Conservation (phyloP, 2,888 invertebrate species). For the Nomada goodeniana region DNA sequence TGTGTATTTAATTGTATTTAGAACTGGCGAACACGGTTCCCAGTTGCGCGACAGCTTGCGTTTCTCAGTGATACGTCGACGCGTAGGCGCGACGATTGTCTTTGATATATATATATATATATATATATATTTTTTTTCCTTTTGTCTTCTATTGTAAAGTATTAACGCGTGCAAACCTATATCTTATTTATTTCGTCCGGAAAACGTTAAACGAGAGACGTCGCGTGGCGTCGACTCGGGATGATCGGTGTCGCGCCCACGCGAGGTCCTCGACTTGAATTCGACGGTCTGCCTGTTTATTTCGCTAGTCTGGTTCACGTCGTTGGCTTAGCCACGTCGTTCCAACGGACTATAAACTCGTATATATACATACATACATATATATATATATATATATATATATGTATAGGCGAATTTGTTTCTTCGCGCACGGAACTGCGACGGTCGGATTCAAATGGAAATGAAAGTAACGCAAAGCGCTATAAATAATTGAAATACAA, state of each 20-base stretch:
- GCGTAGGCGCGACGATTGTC: background rate
- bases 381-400: too few relatives aligned
- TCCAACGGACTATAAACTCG: background rate
- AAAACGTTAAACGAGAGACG: constrained; percentile 29
- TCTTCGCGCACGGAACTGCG: constrained; percentile 5
- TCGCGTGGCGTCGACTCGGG: constrained; percentile 33
- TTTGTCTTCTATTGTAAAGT: constrained; percentile 63
- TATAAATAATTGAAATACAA: constrained; percentile 60
- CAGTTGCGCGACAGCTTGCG: constrained; percentile 26
- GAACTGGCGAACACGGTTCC: constrained; percentile 11
- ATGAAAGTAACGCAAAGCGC: constrained; percentile 60
- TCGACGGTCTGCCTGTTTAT: constrained; percentile 52
- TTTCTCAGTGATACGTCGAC: constrained; percentile 24
- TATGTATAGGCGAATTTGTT: background rate
- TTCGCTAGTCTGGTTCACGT: background rate
- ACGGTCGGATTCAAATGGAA: constrained; percentile 60
- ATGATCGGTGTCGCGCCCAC: constrained; percentile 7
- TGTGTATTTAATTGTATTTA: constrained; percentile 64
- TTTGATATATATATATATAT: background rate
- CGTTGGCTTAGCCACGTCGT: background rate
- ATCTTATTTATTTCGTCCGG: constrained; percentile 70
- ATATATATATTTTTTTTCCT: background rate
- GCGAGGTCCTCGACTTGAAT: constrained; percentile 55
- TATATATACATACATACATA: too few relatives aligned
- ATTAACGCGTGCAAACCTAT: constrained; percentile 63